Conservation (phyloP, 2,888 invertebrate genomes). For the Ariolimax columbianus region DNA sequence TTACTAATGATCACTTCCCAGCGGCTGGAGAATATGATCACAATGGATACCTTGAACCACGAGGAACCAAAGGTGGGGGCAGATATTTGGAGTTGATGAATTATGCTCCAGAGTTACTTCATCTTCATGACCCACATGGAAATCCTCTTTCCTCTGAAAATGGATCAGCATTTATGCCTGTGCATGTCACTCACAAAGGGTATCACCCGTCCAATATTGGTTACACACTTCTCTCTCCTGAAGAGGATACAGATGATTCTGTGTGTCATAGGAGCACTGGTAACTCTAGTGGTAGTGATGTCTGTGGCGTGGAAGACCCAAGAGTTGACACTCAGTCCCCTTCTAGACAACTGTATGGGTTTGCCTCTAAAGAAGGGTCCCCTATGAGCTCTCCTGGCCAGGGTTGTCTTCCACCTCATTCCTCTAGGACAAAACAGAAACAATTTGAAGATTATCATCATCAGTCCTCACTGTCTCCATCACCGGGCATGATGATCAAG, state of each 20-base stretch:
- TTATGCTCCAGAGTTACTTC: constrained; percentile 55
- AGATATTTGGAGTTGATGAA: constrained; percentile 57
- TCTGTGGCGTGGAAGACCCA: constrained; percentile 27
- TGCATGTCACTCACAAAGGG: constrained; percentile 45
- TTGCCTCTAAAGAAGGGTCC: constrained; percentile 46
- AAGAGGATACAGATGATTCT: constrained; percentile 32
- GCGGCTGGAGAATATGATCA: constrained; percentile 55
- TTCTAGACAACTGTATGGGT: constrained; percentile 35
- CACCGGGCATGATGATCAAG: neutral
- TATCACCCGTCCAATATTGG: constrained; percentile 41
- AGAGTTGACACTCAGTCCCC: neutral
- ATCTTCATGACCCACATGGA: constrained; percentile 43
- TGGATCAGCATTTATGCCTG: constrained; percentile 44
- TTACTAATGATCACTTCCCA: constrained; percentile 41
- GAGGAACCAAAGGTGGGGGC: constrained; percentile 47
- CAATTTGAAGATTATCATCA: constrained; percentile 16
- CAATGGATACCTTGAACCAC: constrained; percentile 58
- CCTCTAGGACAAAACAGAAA: constrained; percentile 3
- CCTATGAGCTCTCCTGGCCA: constrained; percentile 19
- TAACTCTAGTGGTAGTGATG: neutral
- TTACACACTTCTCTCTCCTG: constrained; percentile 40
- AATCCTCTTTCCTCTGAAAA: constrained; percentile 32
- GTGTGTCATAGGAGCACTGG: neutral
- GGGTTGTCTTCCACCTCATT: constrained; percentile 10
- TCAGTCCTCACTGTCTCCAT: neutral